Conservation (phyloP, 2,888 invertebrate genomes). For the Amblyteles armatorius region DNA sequence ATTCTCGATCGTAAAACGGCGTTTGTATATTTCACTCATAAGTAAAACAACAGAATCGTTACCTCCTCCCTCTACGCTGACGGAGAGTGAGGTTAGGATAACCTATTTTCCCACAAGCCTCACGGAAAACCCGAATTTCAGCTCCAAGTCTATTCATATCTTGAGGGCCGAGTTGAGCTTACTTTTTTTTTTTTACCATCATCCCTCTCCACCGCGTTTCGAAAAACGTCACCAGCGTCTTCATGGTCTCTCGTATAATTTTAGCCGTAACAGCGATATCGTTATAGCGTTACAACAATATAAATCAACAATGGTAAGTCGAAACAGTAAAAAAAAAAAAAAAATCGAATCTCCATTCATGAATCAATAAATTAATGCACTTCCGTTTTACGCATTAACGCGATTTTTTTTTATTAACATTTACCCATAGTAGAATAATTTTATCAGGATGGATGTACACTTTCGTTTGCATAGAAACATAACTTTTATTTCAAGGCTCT, state of each 20-base stretch:
- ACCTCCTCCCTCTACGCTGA: not conserved
- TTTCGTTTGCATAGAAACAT: not conserved
- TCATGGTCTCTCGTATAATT: constrained; percentile 59
- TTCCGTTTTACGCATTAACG: not conserved
- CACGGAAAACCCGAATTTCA: constrained; percentile 55
- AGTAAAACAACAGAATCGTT: not conserved
- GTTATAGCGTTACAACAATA: constrained; percentile 34
- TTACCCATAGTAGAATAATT: not conserved
- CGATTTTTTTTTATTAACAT: not conserved
- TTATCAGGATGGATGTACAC: no score
- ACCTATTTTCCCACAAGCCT: constrained; percentile 48
- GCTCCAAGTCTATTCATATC: constrained; percentile 70
- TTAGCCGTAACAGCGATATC: constrained; percentile 33
- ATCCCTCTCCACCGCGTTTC: constrained; percentile 44
- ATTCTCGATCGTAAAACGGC: not conserved
- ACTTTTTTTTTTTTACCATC: constrained; percentile 45
- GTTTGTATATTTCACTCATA: not conserved
- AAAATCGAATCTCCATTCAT: not conserved
- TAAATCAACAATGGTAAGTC: constrained; percentile 50
- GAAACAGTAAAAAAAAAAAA: not conserved
- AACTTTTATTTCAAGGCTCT: constrained; percentile 89
- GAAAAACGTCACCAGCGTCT: constrained; percentile 43
- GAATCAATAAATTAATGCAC: not conserved
- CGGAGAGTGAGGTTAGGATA: constrained; percentile 66
- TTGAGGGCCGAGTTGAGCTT: constrained; percentile 46